Evolutionary conservation across 2,797 vertebrate genomes (phyloP).

Genomic region (Leptoclinus maculatus): DNA sequence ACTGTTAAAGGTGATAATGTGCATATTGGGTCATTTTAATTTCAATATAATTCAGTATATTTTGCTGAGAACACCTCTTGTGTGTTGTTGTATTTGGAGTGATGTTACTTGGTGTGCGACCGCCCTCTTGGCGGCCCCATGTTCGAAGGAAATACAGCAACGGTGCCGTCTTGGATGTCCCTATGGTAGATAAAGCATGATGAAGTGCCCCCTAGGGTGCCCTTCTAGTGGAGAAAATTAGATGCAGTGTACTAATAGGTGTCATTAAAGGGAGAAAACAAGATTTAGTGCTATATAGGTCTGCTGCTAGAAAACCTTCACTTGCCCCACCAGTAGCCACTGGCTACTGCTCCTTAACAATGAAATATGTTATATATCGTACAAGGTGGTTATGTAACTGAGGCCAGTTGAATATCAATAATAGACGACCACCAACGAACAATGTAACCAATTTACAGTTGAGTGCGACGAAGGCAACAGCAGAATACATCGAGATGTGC

Average conservation of each 20-base stretch:
- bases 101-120: neutral
- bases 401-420: neutral
- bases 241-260: neutral
- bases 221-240: neutral
- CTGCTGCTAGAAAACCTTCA: neutral
- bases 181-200: neutral
- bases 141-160: neutral
- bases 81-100: neutral
- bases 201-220: neutral
- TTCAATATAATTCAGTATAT: neutral
- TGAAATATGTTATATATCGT: neutral
- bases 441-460: neutral
- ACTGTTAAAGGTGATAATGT: neutral
- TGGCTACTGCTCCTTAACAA: neutral
- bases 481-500: neutral
- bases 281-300: neutral
- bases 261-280: neutral
- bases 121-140: too few relatives aligned
- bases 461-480: neutral
- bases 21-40: neutral
- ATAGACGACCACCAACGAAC: neutral
- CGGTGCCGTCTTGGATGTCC: neutral
- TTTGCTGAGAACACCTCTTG: neutral
- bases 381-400: neutral
- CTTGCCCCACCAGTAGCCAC: too few relatives aligned